Evolutionary conservation across 2,113 vertebrate genomes (phyloP), one percentile per base, ranked within the genome.

Genomic region (Trochalopteron elliotii): DNA sequence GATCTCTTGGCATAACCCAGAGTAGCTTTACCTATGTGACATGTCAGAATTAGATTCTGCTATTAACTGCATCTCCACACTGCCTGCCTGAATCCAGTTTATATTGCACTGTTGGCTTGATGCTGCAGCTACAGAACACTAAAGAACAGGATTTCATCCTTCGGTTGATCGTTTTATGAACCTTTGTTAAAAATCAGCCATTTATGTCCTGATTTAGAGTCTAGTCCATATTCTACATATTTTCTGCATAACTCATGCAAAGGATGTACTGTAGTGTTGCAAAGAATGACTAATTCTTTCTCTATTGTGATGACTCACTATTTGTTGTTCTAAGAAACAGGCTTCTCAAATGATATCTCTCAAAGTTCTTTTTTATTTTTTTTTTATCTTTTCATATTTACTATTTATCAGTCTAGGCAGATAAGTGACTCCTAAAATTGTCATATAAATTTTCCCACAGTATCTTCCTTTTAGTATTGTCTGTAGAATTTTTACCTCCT

Each of bases 241-340:
- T 64, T 96, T 93, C 83, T 93, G 81, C 44, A 45, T 80, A 97
- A 90, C 64, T 96, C 94, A 94, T 64, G 83, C 74, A 95, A 89
- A 90, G 61, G 60, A 83, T 42, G 75, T 89, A 71, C 79, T 94
- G 63, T 80, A 90, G 57, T 24, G 1, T 87, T 83, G 71, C 80
- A 86, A 94, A 89, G 86, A 94, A 93, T 97, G 96, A 97, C 93
- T 97, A 96, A 97, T 97, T 95, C 86, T 95, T 96, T 94, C 86
- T 96, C 64, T 82, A 68, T 95, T 88, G 77, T 82, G 91, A 77
- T 97, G 97, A 97, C 86, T 97, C 97, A 97, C 33, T 93, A 69
- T 94, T 96, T 97, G 83, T 94, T 97, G 67, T 89, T 96, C 88
- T 93, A 94, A 96, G 95, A 97, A 97, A 91, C 81, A 92, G 59